These are phyloP conservation scores for Drosophila pandora DNA, from an alignment of 1,140 invertebrate species.

Conservation along the genomic window DNA sequence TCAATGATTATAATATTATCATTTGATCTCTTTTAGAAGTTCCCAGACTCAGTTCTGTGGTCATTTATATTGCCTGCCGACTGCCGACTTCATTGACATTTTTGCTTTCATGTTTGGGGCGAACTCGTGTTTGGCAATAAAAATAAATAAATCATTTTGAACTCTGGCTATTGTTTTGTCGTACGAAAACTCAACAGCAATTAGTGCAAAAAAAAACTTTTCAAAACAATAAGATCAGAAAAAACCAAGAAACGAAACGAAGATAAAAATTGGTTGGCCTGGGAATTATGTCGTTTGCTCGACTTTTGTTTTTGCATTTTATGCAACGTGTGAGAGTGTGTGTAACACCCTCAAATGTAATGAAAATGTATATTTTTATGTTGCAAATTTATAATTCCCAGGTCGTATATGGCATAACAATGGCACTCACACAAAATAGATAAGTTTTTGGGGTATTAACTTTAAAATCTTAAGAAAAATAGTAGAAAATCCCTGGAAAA, in stretches of 20 bases:
- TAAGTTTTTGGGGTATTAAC: neutral
- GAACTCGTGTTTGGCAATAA: slow-evolving; percentile 57
- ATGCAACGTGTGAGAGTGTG: slow-evolving; percentile 42
- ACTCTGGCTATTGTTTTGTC: slow-evolving; percentile 21
- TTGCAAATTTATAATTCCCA: slow-evolving; percentile 1
- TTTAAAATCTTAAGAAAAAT: too few species aligned
- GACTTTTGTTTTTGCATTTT: slow-evolving; percentile 50
- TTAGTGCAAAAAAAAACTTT: slow-evolving; percentile 64
- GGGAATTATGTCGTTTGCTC: slow-evolving; percentile 69
- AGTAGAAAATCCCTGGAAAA: too few species aligned
- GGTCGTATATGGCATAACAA: neutral
- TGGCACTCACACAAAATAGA: neutral
- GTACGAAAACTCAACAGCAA: slow-evolving; percentile 52
- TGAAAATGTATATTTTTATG: slow-evolving; percentile 18
- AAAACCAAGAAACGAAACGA: slow-evolving; percentile 32
- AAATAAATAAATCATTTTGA: slow-evolving; percentile 66
- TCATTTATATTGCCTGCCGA: slow-evolving; percentile 8
- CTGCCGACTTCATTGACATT: slow-evolving; percentile 29
- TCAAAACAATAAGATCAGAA: slow-evolving; percentile 68
- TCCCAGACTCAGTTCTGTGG: neutral
- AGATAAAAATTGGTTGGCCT: slow-evolving; percentile 31
- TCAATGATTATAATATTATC: neutral
- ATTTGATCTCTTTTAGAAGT: neutral
- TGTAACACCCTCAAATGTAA: slow-evolving; percentile 23
- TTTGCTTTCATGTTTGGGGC: slow-evolving; percentile 25